A percentile compares a stretch with the other conserved stretches of the same genome.
Conservation (phyloP, 2,888 invertebrate species). For the Bimastos eiseni region DNA sequence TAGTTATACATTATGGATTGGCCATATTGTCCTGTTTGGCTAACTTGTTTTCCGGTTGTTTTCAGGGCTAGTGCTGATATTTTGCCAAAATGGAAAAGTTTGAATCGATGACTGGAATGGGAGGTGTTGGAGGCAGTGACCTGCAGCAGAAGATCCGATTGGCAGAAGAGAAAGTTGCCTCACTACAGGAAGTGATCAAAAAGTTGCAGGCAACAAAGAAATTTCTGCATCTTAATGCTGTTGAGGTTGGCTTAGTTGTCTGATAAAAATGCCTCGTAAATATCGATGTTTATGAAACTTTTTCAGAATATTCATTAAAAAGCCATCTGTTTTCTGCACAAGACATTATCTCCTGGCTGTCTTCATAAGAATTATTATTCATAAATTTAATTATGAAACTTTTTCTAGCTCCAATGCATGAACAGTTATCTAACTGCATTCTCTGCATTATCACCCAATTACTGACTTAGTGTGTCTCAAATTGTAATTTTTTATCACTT, state of each 20-base stretch:
- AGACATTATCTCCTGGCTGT: not conserved
- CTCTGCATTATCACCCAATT: too few relatives aligned
- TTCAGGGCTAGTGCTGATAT: not conserved
- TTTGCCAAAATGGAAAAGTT: not conserved
- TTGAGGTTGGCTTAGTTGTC: slow-evolving; percentile 31
- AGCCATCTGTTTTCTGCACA: not conserved
- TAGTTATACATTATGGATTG: not conserved
- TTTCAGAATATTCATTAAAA: not conserved
- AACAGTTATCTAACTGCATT: too few relatives aligned
- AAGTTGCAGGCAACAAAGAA: slow-evolving; percentile 32
- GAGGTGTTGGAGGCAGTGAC: not conserved
- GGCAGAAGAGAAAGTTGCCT: slow-evolving; percentile 26
- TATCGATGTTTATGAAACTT: not conserved
- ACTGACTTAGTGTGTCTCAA: not conserved
- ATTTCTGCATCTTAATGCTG: slow-evolving; percentile 32
- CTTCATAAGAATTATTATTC: too few relatives aligned
- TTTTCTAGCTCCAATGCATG: too few relatives aligned
- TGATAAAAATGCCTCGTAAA: not conserved
- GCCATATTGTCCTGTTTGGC: not conserved
- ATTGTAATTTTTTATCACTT: too few relatives aligned
- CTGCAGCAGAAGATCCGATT: not conserved
- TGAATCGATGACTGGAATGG: not conserved
- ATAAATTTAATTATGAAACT: too few relatives aligned
- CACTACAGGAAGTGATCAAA: slow-evolving; percentile 31
- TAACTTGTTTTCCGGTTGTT: not conserved